Evolutionary conservation across 1,140 invertebrate genomes (phyloP), one percentile per base, ranked within the genome.

Genomic region (Drosophila neocordata): DNA sequence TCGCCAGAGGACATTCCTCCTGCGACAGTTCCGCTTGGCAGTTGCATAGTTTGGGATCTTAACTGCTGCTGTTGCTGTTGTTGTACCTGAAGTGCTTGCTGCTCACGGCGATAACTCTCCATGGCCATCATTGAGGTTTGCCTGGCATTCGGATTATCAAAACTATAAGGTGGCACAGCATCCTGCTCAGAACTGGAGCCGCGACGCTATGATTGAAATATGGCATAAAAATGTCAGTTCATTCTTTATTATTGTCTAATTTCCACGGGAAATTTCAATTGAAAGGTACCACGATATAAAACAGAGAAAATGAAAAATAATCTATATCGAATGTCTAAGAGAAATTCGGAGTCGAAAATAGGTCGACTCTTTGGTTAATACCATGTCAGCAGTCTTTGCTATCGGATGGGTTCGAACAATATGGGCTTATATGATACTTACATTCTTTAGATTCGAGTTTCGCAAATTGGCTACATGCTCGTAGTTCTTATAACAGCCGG

Each of bases 401-500:
- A 31, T 31, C 27, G 5, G 4, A 6, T 31, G 27, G 27, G 6
- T 3, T 31, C 4, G 5, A 31, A 6, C 27, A 31, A 31, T 31
- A 6, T 31, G 27, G 24, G 11, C 1, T 18, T 20, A 8, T 48
- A 20, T 8, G 20, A 48, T 48, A 83, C 88, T 92, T 92, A 95
- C 92, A 92, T 94, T 93, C 79, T 93, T 93, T 87, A 94, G 92
- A 87, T 93, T 92, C 91, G 93, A 94, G 91, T 94, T 93, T 90
- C 95, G 93, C 89, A 93, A 92, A 91, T 94, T 92, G 77, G 93
- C 93, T 56, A 93, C 92, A 92, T 97, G 95, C 75, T 97, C 96
- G 92, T 96, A 97, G 90, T 97, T 97, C 91, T 95, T 95, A 92
- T 96, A 97, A 92, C 96, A 97, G 57, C 96, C 96, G 15, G 95